These are phyloP conservation scores for Podargus strigoides DNA, from an alignment of 2,797 vertebrate genomes.

Conservation along the genomic window DNA sequence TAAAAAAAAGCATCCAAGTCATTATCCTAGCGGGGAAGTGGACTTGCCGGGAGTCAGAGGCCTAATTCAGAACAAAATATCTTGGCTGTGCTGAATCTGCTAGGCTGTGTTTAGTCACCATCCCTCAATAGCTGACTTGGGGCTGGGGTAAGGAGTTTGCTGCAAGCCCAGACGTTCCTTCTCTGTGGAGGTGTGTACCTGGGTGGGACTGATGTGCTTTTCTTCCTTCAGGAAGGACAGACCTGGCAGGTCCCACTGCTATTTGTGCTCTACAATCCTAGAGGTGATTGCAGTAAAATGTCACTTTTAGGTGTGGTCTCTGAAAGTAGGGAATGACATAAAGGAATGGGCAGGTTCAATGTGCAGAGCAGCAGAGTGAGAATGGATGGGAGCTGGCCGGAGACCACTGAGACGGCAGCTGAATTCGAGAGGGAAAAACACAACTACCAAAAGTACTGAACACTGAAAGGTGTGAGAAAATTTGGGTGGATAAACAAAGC, in stretches of 20 bases:
- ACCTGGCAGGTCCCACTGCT: neutral
- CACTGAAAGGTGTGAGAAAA: neutral
- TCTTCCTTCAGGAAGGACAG: neutral
- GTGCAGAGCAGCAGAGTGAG: neutral
- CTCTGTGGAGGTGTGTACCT: neutral
- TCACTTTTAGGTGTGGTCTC: neutral
- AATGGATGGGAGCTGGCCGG: neutral
- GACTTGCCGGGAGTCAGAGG: neutral
- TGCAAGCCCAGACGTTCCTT: neutral
- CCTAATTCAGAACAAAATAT: neutral
- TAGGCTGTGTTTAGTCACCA: neutral
- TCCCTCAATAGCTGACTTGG: neutral
- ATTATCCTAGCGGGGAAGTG: neutral
- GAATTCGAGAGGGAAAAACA: neutral
- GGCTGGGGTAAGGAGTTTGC: neutral
- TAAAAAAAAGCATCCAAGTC: conserved; percentile 4
- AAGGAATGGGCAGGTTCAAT: neutral
- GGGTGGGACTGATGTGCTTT: neutral
- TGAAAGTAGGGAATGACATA: neutral
- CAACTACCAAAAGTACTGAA: neutral
- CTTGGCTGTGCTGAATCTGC: neutral
- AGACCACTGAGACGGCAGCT: neutral
- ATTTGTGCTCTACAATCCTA: rapidly evolving
- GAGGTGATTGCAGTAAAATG: neutral
- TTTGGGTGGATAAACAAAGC: neutral